These are phyloP conservation scores for Schrankia costaestrigalis DNA, from an alignment of 2,888 invertebrate species.

Conservation along the genomic window DNA sequence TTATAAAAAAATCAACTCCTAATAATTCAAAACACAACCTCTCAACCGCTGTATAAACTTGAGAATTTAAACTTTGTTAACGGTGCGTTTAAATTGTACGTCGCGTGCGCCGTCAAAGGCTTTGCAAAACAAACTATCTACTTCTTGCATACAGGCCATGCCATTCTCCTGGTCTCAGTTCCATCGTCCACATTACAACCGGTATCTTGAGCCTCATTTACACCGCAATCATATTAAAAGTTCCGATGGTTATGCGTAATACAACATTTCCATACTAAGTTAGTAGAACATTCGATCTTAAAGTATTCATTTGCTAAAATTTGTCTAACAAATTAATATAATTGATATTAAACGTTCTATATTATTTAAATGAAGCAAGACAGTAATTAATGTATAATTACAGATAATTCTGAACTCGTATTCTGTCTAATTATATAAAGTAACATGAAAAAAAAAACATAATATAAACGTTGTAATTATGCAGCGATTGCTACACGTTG, in stretches of 20 bases:
- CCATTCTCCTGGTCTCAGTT: constrained; percentile 39
- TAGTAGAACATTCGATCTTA: too few species aligned
- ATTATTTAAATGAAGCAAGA: neutral
- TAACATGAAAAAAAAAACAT: too few species aligned
- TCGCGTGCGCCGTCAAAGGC: constrained; percentile 47
- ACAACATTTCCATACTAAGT: too few species aligned
- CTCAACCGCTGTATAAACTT: too few species aligned
- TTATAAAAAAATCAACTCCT: too few species aligned
- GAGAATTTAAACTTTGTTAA: constrained; percentile 8
- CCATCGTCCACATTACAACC: constrained; percentile 32
- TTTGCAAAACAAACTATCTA: constrained; percentile 44
- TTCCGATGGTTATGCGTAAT: neutral
- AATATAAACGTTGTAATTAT: too few species aligned
- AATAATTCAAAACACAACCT: too few species aligned
- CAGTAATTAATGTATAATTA: neutral
- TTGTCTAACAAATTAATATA: neutral
- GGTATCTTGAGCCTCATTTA: constrained; percentile 35
- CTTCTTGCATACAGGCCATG: constrained; percentile 25
- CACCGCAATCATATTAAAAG: constrained; percentile 23
- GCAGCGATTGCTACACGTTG: too few species aligned
- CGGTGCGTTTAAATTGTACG: constrained; percentile 8
- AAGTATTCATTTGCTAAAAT: too few species aligned
- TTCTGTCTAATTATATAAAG: too few species aligned
- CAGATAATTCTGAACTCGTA: too few species aligned
- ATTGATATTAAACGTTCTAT: neutral